Percentiles rank a stretch among this genome's conserved stretches.
Evolutionary conservation across 2,888 invertebrate genomes (phyloP).

Genomic region (Mamestra brassicae): DNA sequence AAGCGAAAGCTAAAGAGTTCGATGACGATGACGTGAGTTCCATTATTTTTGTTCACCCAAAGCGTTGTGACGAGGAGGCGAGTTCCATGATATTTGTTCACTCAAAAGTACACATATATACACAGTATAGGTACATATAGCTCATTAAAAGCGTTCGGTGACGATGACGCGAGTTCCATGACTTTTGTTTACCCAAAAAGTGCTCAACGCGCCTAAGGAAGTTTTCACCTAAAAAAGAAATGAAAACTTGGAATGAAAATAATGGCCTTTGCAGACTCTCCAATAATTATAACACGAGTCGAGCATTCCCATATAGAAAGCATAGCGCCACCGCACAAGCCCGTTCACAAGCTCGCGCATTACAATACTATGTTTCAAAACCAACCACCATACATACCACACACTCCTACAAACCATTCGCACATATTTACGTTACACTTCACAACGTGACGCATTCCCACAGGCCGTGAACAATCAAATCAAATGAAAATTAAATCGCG

Average conservation of each 20-base stretch:
- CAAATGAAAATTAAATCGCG: conserved; percentile 83
- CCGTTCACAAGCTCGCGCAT: conserved; percentile 12
- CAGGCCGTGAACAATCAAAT: conserved; percentile 67
- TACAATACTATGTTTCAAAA: conserved; percentile 32
- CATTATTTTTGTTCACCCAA: too few species aligned
- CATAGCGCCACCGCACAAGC: background rate
- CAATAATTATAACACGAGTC: background rate
- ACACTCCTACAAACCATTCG: conserved; percentile 37
- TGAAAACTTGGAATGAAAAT: background rate
- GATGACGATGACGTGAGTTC: too few species aligned
- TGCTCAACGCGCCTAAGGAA: too few species aligned
- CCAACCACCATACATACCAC: conserved; percentile 22
- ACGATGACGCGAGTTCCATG: too few species aligned
- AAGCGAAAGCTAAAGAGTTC: too few species aligned
- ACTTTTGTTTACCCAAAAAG: too few species aligned
- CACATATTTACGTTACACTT: conserved; percentile 73
- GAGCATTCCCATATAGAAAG: background rate
- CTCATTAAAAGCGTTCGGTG: too few species aligned
- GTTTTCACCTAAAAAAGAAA: too few species aligned
- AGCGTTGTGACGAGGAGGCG: too few species aligned
- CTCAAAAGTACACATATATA: too few species aligned
- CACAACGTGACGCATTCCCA: conserved; percentile 68
- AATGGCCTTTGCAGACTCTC: background rate
- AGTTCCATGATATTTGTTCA: too few species aligned
- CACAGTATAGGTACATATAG: too few species aligned